These are phyloP conservation scores for Halictus ligatus DNA, from an alignment of 2,888 invertebrate genomes.

Conservation along the genomic window DNA sequence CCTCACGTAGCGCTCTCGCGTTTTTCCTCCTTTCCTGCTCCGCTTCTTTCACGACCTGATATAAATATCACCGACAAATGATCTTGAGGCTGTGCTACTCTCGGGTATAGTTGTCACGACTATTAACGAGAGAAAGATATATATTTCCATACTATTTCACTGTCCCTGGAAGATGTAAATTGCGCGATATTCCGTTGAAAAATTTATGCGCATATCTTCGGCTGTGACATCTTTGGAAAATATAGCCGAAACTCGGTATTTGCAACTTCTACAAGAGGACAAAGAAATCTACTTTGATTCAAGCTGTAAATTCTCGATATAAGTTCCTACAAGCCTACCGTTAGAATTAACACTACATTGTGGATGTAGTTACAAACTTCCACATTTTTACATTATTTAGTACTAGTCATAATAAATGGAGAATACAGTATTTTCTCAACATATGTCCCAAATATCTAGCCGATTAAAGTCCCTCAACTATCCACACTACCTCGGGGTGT, in stretches of 20 bases:
- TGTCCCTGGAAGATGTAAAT: no score
- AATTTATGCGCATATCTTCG: neutral
- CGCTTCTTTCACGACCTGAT: conserved; percentile 21
- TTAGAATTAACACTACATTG: no score
- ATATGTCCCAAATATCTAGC: no score
- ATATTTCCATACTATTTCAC: neutral
- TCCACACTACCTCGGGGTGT: no score
- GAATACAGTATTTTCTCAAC: no score
- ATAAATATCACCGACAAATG: conserved; percentile 54
- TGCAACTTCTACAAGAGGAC: neutral
- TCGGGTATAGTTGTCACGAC: neutral
- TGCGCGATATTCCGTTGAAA: neutral
- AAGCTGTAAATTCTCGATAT: no score
- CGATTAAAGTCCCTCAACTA: no score
- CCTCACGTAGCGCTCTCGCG: conserved; percentile 1
- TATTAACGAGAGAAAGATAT: conserved; percentile 4
- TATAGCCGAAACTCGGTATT: neutral
- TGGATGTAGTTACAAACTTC: no score
- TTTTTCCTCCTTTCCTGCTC: conserved; percentile 19
- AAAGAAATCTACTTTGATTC: no score
- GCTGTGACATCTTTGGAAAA: neutral
- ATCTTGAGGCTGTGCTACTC: conserved; percentile 11
- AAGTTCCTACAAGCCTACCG: no score
- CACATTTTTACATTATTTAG: no score
- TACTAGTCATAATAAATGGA: no score